phyloP scores from a whole-genome alignment of 2,113 vertebrate species.

The Notothenia rossii region DNA sequence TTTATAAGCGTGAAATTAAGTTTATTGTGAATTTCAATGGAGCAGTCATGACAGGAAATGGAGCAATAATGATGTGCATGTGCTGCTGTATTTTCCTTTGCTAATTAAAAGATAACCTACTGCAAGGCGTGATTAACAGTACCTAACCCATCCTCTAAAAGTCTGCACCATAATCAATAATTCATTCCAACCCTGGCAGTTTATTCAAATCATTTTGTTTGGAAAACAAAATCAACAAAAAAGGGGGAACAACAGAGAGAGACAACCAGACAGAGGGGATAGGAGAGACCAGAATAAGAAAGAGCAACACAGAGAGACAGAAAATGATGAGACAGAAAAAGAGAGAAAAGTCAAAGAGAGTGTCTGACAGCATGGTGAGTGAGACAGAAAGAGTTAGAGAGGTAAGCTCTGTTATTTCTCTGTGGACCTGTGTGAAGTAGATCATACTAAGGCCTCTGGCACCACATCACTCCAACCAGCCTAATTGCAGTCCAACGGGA shows the following conservation, averaged over 20 bases:
- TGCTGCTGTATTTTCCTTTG: constrained; percentile 42
- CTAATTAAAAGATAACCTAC: constrained; percentile 77
- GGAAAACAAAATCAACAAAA: constrained; percentile 68
- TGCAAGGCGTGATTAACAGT: constrained; percentile 67
- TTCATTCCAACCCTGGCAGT: constrained; percentile 76
- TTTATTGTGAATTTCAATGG: constrained; percentile 12
- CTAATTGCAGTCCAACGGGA: constrained; percentile 83
- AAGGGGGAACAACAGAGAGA: background rate
- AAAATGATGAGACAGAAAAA: constrained; percentile 29
- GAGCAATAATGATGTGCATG: constrained; percentile 53
- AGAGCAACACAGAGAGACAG: background rate
- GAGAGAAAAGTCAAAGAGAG: constrained; percentile 32
- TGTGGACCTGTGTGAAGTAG: constrained; percentile 74
- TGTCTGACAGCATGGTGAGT: constrained; percentile 26
- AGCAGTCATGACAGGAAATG: constrained; percentile 24
- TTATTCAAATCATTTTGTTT: constrained; percentile 75
- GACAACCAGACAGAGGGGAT: constrained; percentile 1
- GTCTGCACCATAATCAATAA: constrained; percentile 77
- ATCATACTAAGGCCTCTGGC: constrained; percentile 81
- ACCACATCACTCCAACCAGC: constrained; percentile 79
- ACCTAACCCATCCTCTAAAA: constrained; percentile 61
- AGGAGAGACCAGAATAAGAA: constrained; percentile 14
- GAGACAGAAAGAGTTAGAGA: constrained; percentile 64
- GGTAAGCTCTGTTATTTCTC: constrained; percentile 80
- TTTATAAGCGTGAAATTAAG: background rate